Evolutionary conservation across 1,140 invertebrate genomes (phyloP).

Genomic region (Lerema accius): DNA sequence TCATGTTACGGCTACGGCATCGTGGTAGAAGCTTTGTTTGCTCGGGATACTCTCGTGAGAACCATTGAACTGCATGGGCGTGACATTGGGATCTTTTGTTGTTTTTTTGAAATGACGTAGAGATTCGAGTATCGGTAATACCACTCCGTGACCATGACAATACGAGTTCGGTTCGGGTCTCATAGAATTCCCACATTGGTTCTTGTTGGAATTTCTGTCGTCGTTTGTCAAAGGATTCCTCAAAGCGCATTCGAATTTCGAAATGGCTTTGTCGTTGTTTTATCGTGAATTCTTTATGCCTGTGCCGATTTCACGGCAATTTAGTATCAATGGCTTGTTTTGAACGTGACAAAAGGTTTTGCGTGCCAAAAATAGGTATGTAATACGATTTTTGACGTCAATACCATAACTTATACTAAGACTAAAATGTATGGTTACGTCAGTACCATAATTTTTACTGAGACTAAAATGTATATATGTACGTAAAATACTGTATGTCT

Average conservation of each 20-base stretch:
- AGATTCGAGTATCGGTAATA: conserved; percentile 57
- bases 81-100: conserved; percentile 73
- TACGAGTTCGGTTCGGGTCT: conserved; percentile 51
- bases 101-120: conserved; percentile 50
- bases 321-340: background rate
- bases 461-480: no score
- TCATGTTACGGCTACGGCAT: conserved; percentile 60
- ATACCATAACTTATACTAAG: no score
- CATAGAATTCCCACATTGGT: conserved; percentile 42
- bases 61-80: conserved; percentile 73
- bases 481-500: no score
- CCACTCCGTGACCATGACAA: conserved; percentile 68
- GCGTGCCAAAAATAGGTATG: background rate
- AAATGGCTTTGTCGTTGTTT: conserved; percentile 10
- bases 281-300: conserved; percentile 8
- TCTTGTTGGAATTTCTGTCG: conserved; percentile 22
- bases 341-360: background rate
- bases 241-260: conserved; percentile 7
- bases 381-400: no score
- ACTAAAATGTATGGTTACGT: no score
- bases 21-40: conserved; percentile 63
- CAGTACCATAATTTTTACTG: no score
- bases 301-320: background rate
- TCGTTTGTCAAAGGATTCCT: conserved; percentile 31
- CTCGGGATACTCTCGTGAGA: conserved; percentile 65